Evolutionary conservation across 2,113 vertebrate genomes (phyloP), one percentile per base, ranked within the genome.

Genomic region (Struthio camelus): DNA sequence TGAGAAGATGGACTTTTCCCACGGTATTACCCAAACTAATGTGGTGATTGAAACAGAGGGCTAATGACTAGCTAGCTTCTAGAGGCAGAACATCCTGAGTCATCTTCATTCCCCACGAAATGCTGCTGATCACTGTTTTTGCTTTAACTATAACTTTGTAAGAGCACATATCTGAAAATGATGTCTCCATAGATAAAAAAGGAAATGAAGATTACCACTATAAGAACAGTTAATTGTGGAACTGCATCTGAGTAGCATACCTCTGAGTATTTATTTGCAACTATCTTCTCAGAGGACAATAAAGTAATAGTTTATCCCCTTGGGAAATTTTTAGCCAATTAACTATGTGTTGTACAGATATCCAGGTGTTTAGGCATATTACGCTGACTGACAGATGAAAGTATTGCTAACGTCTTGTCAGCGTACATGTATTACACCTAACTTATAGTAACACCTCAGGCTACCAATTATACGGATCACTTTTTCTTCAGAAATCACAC

Each of bases 271-370:
- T 87, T 40, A 70, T 83, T 73, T 81, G 18, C 54, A 91, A 69
- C 62, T 23, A 50, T 53, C 42, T 87, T 77, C 89, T 17, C 3
- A 9, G 42, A 69, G 79, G 1, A 8, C 23, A 89, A 81, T 95
- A 85, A 71, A 51, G 56, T 48, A 70, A 38, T 54, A 90, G 15
- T 53, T 80, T 82, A 87, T 69, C 36, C 30, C n/a, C 38, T 0
- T 30, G 42, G 70, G 53, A 88, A 72, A n/a, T 53, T 85, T 94
- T 85, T 78, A 92, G 27, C 22, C 38, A 96, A 87, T 96, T 96
- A 91, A 53, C 51, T 44, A 64, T 5, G 8, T 80, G 40, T 69
- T 85, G 42, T 58, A 44, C 38, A 32, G 34, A 42, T 87, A 70
- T n/a, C 40, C 93, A 91, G 83, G 73, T 94, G 87, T 75, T 94